A percentile compares a stretch with the other conserved stretches of the same genome.
These are phyloP conservation scores for Bungarus multicinctus DNA, from an alignment of 2,113 vertebrate species.

Conservation along the genomic window DNA sequence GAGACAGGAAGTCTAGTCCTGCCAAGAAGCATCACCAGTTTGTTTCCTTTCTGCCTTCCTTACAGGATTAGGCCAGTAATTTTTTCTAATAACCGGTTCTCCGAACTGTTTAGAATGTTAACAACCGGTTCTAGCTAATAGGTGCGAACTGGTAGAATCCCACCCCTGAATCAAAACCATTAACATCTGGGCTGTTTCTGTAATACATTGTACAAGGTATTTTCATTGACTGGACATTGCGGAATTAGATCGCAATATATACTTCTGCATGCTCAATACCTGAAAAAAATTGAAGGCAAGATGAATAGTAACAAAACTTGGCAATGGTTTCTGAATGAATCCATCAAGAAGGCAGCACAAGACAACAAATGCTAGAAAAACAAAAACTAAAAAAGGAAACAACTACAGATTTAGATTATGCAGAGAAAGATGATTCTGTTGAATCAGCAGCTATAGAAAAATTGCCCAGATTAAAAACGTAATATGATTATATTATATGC, in stretches of 20 bases:
- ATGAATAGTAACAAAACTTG: not conserved
- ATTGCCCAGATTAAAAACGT: not conserved
- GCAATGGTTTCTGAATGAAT: not conserved
- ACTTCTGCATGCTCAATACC: not conserved
- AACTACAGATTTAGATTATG: not conserved
- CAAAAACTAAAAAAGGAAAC: not conserved
- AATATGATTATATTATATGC: not conserved
- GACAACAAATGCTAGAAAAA: not conserved
- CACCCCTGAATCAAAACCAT: no score
- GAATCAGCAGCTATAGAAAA: not conserved
- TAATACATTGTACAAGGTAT: not conserved
- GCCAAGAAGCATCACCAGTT: no score
- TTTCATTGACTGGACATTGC: not conserved
- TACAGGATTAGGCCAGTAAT: no score
- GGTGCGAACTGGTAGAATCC: no score
- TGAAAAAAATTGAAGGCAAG: not conserved
- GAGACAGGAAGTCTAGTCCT: no score
- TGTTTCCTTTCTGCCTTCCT: no score
- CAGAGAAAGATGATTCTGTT: not conserved
- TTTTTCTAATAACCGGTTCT: no score
- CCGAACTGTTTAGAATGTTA: no score
- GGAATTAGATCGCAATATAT: not conserved
- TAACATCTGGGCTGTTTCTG: not conserved
- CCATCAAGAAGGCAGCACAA: not conserved
- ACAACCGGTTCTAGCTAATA: no score